Conservation (phyloP, 2,888 invertebrate species). For the Biston betularia region DNA sequence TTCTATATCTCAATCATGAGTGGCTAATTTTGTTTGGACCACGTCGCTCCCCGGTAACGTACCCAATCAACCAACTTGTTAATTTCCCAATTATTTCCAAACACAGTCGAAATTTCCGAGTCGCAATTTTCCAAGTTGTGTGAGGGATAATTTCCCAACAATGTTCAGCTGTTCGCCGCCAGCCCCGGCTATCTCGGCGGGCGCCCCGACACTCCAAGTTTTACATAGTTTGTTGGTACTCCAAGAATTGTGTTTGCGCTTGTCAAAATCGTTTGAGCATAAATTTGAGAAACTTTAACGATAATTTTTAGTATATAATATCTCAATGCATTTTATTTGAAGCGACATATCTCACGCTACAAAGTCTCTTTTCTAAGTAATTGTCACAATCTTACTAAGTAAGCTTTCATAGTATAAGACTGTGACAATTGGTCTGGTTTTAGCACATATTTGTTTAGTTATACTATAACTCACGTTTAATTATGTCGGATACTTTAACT, state of each 20-base stretch:
- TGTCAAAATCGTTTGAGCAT: conserved; percentile 4
- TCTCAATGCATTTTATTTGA: too few species aligned
- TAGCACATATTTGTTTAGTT: too few species aligned
- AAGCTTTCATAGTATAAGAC: too few species aligned
- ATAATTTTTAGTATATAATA: too few species aligned
- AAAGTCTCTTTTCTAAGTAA: too few species aligned
- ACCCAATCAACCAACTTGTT: conserved; percentile 28
- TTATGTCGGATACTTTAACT: too few species aligned
- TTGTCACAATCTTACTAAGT: too few species aligned
- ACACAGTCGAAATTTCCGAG: conserved; percentile 11
- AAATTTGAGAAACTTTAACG: background rate
- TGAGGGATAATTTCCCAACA: conserved; percentile 24
- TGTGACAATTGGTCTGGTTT: too few species aligned
- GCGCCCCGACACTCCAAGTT: conserved; percentile 17
- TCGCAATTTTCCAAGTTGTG: conserved; percentile 15
- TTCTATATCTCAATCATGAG: conserved; percentile 21
- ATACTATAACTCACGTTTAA: too few species aligned
- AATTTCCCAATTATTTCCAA: conserved; percentile 23
- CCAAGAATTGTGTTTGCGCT: conserved; percentile 11
- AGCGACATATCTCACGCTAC: too few species aligned
- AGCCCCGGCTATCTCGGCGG: background rate
- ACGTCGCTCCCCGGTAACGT: conserved; percentile 19
- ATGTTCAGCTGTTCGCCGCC: conserved; percentile 13
- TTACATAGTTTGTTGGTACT: conserved; percentile 22
- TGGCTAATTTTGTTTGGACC: conserved; percentile 30